Conservation (phyloP, 2,888 invertebrate genomes). For the Heliconius cydno region DNA sequence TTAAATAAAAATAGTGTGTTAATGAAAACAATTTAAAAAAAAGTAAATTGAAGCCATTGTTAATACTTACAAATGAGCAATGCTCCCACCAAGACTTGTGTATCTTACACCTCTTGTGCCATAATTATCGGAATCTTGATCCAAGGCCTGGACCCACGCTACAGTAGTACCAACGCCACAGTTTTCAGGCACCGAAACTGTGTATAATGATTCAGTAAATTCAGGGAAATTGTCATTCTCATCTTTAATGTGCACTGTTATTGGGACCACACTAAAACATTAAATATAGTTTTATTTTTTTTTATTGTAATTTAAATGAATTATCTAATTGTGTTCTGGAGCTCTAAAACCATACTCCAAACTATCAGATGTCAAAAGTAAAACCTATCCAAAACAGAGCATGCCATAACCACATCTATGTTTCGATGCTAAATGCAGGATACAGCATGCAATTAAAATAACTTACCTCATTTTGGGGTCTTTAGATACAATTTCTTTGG, state of each 20-base stretch:
- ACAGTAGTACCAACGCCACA: conserved; percentile 91
- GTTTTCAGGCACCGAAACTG: conserved; percentile 91
- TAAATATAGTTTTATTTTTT: not conserved
- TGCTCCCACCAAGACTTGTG: conserved; percentile 93
- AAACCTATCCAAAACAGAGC: not conserved
- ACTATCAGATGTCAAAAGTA: not conserved
- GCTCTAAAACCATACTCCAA: not conserved
- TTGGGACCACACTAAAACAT: conserved; percentile 88
- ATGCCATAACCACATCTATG: not conserved
- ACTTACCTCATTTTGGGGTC: conserved; percentile 85
- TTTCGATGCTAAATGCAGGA: not conserved
- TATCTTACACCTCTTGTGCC: conserved; percentile 95
- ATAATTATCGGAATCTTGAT: conserved; percentile 93
- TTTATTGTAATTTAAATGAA: not conserved
- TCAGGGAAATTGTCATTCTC: conserved; percentile 97
- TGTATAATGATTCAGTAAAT: conserved; percentile 89
- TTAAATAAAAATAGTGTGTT: not conserved
- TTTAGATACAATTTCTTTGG: conserved; percentile 90
- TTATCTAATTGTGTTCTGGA: not conserved
- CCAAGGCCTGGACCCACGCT: conserved; percentile 92
- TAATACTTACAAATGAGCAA: conserved; percentile 91
- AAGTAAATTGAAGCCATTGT: too few relatives aligned
- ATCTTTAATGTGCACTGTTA: conserved; percentile 92
- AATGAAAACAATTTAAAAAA: too few relatives aligned
- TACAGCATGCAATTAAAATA: not conserved